Base-by-base conservation (phyloP, 2,888 invertebrate species). In the Zygaena filipendulae region DNA sequence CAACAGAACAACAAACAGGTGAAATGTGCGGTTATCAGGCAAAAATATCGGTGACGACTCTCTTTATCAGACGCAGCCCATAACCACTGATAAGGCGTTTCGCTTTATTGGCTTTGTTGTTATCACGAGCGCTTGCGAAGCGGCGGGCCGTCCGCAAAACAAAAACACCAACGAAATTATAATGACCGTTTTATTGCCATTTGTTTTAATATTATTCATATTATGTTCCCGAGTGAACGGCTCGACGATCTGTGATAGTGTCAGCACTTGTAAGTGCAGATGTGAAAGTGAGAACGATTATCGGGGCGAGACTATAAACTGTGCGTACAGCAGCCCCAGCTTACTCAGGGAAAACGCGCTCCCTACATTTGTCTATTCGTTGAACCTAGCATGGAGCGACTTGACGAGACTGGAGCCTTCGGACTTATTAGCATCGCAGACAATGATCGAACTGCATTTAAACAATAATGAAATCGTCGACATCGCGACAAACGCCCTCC, bases 321-420 rank as follows among this genome's bases (percentile, higher is more conserved):
- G 80, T 32, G 56, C 67, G 1, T 49, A 68, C 34, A 49, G 34
- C 11, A 38, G 42, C 19, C 28, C 32, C 13, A 36, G 40, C 13
- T 36, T 58, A 9, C 29, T 67, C 2, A 33, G 40, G 16, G 33
- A 26, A 8, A 53, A 63, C 21, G 43, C 44, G 0, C 29, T 77
- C 3, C 74, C 77, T 0, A 43, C 35, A 24, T 40, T 45, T 8
- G 52, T 59, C 16, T 47, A 59, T 27, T 51, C 55, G 0, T 39
- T 80, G 23, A 67, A 74, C 47, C 48, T 77, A 23, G 72, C 77
- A 3, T 55, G 55, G 11, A 68, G 59, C 35, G 61, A 67, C 30
- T 43, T 79, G 24, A 52, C 56, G 6, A 30, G 28, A 3, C 23
- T 77, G 8, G 35, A 41, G 6, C 10, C 49, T 1, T 54, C 59